Conservation (phyloP, 2,113 vertebrate species). For the Papio anubis region DNA sequence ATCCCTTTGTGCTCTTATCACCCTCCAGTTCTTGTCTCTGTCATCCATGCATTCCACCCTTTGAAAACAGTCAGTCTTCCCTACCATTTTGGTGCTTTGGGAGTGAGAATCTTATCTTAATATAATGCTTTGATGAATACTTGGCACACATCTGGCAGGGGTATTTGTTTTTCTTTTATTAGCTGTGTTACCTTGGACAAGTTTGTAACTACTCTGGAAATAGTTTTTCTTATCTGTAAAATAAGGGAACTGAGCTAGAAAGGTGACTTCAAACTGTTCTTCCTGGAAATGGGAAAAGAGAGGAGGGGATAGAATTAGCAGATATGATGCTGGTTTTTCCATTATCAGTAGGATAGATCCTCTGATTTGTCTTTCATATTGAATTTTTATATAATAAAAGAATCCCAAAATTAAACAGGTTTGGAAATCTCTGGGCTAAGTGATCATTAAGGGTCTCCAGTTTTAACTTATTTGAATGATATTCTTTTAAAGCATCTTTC, state of each 20-base stretch:
- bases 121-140: not conserved
- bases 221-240: not conserved
- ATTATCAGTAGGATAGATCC: not conserved
- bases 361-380: not conserved
- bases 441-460: not conserved
- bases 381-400: conserved; percentile 8
- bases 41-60: fast-evolving
- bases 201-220: not conserved
- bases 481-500: not conserved
- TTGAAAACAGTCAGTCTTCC: not conserved
- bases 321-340: not conserved
- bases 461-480: not conserved
- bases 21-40: not conserved
- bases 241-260: not conserved
- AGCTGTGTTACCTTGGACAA: not conserved
- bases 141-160: not conserved
- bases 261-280: not conserved
- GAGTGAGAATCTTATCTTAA: not conserved
- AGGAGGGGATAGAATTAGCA: not conserved
- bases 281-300: not conserved
- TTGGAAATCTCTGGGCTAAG: not conserved
- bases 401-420: not conserved
- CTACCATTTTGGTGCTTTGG: not conserved
- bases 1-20: not conserved
- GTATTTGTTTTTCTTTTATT: not conserved